A percentile compares a stretch with the other conserved stretches of the same genome.
Conservation (phyloP, 2,113 vertebrate species). For the Ptilonorhynchus violaceus region DNA sequence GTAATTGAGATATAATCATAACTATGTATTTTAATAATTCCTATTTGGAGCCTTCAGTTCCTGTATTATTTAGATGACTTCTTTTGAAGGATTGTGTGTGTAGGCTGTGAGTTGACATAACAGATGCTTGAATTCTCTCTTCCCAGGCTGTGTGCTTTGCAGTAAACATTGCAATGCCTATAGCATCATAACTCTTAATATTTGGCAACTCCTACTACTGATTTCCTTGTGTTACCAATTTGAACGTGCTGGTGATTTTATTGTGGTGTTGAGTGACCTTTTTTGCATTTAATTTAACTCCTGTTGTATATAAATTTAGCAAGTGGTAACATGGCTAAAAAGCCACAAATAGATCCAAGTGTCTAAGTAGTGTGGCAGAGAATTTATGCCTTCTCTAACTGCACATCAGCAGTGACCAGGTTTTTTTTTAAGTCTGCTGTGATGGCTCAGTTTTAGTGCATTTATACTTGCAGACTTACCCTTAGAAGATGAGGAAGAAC, state of each 20-base stretch:
- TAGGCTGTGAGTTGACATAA: slow-evolving; percentile 4
- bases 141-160: background rate
- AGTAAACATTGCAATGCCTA: background rate
- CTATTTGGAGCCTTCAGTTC: background rate
- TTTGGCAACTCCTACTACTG: background rate
- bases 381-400: background rate
- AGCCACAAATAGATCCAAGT: background rate
- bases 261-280: background rate
- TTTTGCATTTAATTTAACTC: background rate
- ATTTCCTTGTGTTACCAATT: background rate
- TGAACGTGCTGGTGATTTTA: background rate
- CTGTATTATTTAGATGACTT: background rate
- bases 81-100: background rate
- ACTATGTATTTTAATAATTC: background rate
- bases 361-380: background rate
- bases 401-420: background rate
- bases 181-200: background rate
- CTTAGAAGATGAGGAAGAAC: background rate
- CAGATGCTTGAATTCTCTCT: slow-evolving; percentile 10
- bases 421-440: background rate
- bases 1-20: background rate
- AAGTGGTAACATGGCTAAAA: background rate
- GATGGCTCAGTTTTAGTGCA: background rate
- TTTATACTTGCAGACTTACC: background rate
- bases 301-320: background rate